Evolutionary conservation across 1,140 invertebrate species (phyloP).

Genomic region (Cephus cinctus): DNA sequence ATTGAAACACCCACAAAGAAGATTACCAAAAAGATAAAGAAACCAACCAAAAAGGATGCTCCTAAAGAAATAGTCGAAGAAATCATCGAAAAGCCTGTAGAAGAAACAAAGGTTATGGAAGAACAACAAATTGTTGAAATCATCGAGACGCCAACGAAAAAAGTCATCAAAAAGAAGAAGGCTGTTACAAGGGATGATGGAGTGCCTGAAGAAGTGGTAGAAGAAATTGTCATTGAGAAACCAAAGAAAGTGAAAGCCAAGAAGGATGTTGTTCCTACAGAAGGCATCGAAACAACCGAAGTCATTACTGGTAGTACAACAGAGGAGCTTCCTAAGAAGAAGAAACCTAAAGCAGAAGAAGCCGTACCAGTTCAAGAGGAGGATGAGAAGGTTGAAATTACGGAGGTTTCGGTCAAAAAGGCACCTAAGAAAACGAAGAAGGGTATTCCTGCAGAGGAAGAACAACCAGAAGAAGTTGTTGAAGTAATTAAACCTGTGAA

Average conservation of each 20-base stretch:
- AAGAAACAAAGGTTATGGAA: slow-evolving; percentile 20
- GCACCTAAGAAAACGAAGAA: slow-evolving; percentile 13
- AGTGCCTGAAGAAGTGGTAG: slow-evolving; percentile 18
- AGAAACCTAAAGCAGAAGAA: slow-evolving; percentile 8
- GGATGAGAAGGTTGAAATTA: slow-evolving; percentile 24
- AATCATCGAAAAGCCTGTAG: neutral
- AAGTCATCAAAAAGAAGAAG: slow-evolving; percentile 20
- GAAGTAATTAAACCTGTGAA: slow-evolving; percentile 13
- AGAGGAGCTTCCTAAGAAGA: slow-evolving; percentile 25
- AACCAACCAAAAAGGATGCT: slow-evolving; percentile 18
- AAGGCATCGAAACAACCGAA: slow-evolving; percentile 23
- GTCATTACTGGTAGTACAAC: slow-evolving; percentile 25
- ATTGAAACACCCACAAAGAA: slow-evolving; percentile 18
- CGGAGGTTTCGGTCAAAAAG: slow-evolving; percentile 24
- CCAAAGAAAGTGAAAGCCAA: slow-evolving; percentile 16
- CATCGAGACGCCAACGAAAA: neutral
- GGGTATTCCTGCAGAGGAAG: slow-evolving; percentile 9
- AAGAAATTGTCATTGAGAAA: slow-evolving; percentile 21
- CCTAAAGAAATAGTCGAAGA: neutral
- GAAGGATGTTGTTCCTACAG: slow-evolving; percentile 16
- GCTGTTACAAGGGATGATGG: slow-evolving; percentile 12
- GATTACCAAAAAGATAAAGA: slow-evolving; percentile 27
- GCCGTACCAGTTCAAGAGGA: slow-evolving; percentile 11
- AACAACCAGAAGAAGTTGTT: slow-evolving; percentile 12
- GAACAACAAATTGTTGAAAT: slow-evolving; percentile 12